Base-by-base conservation (phyloP, 2,888 invertebrate genomes). In the Alviniconcha strummeri region DNA sequence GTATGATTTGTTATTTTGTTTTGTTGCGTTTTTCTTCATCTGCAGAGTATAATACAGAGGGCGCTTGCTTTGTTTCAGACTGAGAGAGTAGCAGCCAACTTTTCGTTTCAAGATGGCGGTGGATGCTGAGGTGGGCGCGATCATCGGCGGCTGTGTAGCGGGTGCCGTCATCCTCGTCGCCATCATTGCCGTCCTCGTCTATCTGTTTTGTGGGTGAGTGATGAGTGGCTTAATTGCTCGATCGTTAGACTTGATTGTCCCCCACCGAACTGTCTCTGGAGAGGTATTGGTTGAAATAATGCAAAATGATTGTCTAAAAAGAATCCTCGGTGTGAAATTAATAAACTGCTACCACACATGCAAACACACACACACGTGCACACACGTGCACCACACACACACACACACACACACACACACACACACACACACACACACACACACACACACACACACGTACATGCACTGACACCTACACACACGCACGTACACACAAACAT, bases 131-230 rank as follows among this genome's bases (percentile, higher is more conserved):
- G 17, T 85, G 13, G 83, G 71, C 2, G 88, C 88, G 11, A 88
- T 90, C 72, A 88, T 90, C 19, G 89, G 89, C 8, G 90, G 90
- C 4, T 89, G 89, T 71, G 84, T 90, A 3, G 89, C 86, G 7
- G 91, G 90, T 7, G 86, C 88, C 0, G 87, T 90, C 5, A 86
- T 90, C 15, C 80, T 91, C 77, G 81, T 90, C n/a, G 86, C 87
- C 15, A 83, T 87, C 19, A 57, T 89, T 6, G 88, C 88, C 9
- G 57, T 88, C 17, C 84, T 89, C 76, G 80, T 89, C 81, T 90
- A 89, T 78, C 87, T 88, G 77, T 84, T 87, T 19, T 87, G 90
- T 69, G 88, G 89, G 90, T 90, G 82, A 87, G 90, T 88, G 19
- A 13, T 36, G 36, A 36, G 36, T 36, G 36, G 3, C 36, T 36